Percentiles rank a stretch among this genome's conserved stretches.
Conservation (phyloP, 2,888 invertebrate genomes). For the Pheosia tremula region DNA sequence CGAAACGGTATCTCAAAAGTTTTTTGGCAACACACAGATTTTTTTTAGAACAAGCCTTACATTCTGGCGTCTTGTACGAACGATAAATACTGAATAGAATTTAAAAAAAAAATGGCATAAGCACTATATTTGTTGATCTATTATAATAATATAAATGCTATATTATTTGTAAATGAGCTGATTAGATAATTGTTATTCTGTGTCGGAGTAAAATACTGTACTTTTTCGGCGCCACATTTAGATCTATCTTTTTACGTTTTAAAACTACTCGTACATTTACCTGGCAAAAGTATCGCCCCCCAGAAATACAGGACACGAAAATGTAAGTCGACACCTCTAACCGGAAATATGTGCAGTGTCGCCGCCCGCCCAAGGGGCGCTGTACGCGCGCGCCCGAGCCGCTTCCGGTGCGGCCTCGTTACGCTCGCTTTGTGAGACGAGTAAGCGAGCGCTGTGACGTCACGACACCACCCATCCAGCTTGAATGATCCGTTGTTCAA, state of each 20-base stretch:
- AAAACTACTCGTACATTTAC: neutral
- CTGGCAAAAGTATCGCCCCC: neutral
- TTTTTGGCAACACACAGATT: constrained; percentile 30
- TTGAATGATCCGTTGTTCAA: constrained; percentile 1
- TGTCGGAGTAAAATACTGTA: too few relatives aligned
- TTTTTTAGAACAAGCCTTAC: neutral
- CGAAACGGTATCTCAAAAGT: constrained; percentile 26
- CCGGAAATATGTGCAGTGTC: constrained; percentile 67
- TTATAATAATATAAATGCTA: too few relatives aligned
- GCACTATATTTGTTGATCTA: too few relatives aligned
- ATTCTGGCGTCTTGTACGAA: neutral
- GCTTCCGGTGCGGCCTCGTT: constrained; percentile 72
- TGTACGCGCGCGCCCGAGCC: constrained; percentile 58
- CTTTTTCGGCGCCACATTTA: too few relatives aligned
- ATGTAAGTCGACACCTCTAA: constrained; percentile 15
- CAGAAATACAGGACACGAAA: neutral
- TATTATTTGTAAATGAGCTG: too few relatives aligned
- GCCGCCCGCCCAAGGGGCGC: constrained; percentile 50
- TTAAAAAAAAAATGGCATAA: too few relatives aligned
- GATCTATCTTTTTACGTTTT: too few relatives aligned
- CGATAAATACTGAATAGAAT: too few relatives aligned
- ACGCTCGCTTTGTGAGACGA: constrained; percentile 59
- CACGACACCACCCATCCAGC: constrained; percentile 19
- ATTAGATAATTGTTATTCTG: too few relatives aligned
- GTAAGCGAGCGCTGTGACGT: constrained; percentile 12